Evolutionary conservation across 1,140 invertebrate genomes (phyloP), one percentile per base, ranked within the genome.

Genomic region (Elymnias hypermnestra): DNA sequence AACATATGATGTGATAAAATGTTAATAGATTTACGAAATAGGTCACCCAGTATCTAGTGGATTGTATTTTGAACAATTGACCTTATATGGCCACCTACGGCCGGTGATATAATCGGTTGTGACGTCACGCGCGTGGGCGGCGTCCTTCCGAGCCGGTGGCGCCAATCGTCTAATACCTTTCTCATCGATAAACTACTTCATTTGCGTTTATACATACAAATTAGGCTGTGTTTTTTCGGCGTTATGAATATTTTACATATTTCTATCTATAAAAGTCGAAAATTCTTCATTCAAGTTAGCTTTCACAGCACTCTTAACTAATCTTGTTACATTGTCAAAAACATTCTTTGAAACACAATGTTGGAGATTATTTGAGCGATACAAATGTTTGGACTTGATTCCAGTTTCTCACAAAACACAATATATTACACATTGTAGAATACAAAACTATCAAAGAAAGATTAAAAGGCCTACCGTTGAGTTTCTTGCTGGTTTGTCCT

Each of bases 61-160:
- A 63, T 61, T 63, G 53, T 63, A 54, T 68, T 69, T 66, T 53
- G 49, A 63, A 72, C 76, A 74, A 83, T 83, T 81, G 76, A 79
- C 79, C 76, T 83, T 82, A 81, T 81, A 83, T 70, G 77, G 78
- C 74, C 74, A 81, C 79, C 79, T 83, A 83, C 79, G 74, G 63
- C 55, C 65, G 74, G 72, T 81, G 76, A 81, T 81, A 83, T 81
- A 83, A 81, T 72, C 72, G 61, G 25, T 50, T 48, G 64, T 74
- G 66, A 65, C 64, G 67, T 67, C 62, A 56, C 53, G 41, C 29
- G 68, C 66, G 79, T 81, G 65, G 78, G 78, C 57, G 57, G 62
- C 57, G 78, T 78, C 70, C 73, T 79, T 79, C 73, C 58, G 57
- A 60, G 58, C 42, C 47, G 39, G 35, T 57, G 55, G 55, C 50